Percentiles rank a stretch among this genome's conserved stretches.
These are phyloP conservation scores for Hypercompe scribonia DNA, from an alignment of 2,888 invertebrate genomes.

Conservation along the genomic window DNA sequence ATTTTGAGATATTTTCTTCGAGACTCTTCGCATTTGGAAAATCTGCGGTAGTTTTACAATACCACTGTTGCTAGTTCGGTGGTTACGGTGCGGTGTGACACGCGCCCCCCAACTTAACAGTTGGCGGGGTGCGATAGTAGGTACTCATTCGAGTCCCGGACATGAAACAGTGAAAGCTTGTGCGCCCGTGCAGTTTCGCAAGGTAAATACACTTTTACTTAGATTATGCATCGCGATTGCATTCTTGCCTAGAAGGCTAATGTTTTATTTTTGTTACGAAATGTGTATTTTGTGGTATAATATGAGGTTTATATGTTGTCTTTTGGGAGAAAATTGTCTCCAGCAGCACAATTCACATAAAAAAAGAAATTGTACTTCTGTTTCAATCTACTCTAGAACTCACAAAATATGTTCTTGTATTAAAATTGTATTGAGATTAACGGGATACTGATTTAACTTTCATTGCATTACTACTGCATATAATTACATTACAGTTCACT, in stretches of 20 bases:
- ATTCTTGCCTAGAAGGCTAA: conserved; percentile 3
- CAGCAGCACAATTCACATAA: no score
- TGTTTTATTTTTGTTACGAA: background rate
- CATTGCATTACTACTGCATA: no score
- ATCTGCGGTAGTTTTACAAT: background rate
- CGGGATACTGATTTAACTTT: no score
- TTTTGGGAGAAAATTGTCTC: background rate
- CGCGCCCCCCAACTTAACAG: conserved; percentile 5
- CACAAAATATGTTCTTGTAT: no score
- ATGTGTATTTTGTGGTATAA: background rate
- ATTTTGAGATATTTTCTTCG: no score
- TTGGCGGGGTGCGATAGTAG: conserved; percentile 44
- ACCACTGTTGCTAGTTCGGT: background rate
- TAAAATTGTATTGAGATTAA: no score
- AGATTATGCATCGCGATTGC: conserved; percentile 35
- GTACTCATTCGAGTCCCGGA: conserved; percentile 35
- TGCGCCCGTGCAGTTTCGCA: conserved; percentile 31
- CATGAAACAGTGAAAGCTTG: conserved; percentile 57
- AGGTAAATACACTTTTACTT: conserved; percentile 48
- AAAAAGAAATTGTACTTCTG: no score
- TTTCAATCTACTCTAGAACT: no score
- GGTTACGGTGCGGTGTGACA: conserved; percentile 29
- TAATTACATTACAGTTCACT: no score
- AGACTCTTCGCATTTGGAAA: no score
- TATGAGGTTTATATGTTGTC: background rate